Evolutionary conservation across 2,888 invertebrate species (phyloP), one percentile per base, ranked within the genome.

Genomic region (Gortyna flavago): DNA sequence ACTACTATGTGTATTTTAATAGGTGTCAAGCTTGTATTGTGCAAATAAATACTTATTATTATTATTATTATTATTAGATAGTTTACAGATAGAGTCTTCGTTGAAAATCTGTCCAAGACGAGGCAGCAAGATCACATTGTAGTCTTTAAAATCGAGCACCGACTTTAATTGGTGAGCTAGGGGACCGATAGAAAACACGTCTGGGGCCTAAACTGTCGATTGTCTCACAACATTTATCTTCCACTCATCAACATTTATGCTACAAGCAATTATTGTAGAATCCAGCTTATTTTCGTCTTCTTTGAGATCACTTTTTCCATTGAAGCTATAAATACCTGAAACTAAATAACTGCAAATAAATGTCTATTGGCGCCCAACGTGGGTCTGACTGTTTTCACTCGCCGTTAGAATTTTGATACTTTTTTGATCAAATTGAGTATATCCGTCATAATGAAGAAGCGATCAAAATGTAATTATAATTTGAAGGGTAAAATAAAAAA

Each of bases 341-440:
- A 73, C 21, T 16, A 2, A 51, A 51, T 18, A 16, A 25, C 44
- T 35, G 13, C 4, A 11, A 0, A 32, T 35, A 48, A 48, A 57
- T 16, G 38, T 6, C 25, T 13, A 54, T 68, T 83, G 81, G 73
- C 71, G 73, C 85, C 83, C 77, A 85, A 48, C 73, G 54, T 61
- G 72, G 83, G 41, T 25, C 69, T 25, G 6, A 44, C 35, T 32
- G 3, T 51, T 57, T 62, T 25, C 1, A 21, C 18, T n/a, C 57
- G 25, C 9, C 11, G 32, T 38, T 51, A 16, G 0, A 38, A 32
- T 44, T 9, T 29, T 48, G 18, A 66, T 48, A 29, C 44, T n/a
- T 29, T 51, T 65, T 57, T 16, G 6, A 16, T 0, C 2, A 29
- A n/a, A 54, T n/a, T 21, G 13, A n/a, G 8, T 75, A n/a, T n/a